A percentile compares a stretch with the other conserved stretches of the same genome.
Evolutionary conservation across 2,797 vertebrate species (phyloP).

Genomic region (Lindbergichthys nudifrons): DNA sequence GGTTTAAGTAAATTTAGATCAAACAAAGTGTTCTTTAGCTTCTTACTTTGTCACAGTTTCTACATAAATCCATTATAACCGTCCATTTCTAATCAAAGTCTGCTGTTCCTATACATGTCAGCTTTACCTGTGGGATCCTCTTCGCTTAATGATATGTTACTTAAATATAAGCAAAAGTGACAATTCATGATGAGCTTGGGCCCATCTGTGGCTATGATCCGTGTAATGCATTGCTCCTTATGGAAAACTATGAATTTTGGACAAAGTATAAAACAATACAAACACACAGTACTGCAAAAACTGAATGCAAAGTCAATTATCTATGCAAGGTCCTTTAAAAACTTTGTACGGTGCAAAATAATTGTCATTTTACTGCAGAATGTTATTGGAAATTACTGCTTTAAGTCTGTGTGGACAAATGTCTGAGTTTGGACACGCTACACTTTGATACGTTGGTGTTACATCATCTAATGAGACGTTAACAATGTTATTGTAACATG

Average conservation of each 20-base stretch:
- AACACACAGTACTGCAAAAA: constrained; percentile 34
- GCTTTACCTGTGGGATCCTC: constrained; percentile 12
- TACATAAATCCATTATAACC: constrained; percentile 11
- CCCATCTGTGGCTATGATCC: background rate
- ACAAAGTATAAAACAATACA: constrained; percentile 31
- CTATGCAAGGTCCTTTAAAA: constrained; percentile 70
- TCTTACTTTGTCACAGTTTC: background rate
- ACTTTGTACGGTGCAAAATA: constrained; percentile 51
- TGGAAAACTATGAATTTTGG: constrained; percentile 24
- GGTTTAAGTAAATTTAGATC: background rate
- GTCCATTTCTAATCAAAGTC: background rate
- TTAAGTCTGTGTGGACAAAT: constrained; percentile 17
- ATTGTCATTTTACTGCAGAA: constrained; percentile 40
- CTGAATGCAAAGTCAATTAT: constrained; percentile 57
- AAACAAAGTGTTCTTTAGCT: background rate
- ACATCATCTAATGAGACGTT: constrained; percentile 2
- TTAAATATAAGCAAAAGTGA: constrained; percentile 13
- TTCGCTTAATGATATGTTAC: background rate
- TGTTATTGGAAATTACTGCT: constrained; percentile 25
- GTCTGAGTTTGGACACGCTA: constrained; percentile 9
- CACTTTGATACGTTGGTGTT: constrained; percentile 15
- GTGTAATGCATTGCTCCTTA: constrained; percentile 9
- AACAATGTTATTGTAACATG: constrained; percentile 9
- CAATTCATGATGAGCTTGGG: background rate
- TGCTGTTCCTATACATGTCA: constrained; percentile 24